Conservation (phyloP, 2,113 vertebrate genomes). For the Pavo muticus region DNA sequence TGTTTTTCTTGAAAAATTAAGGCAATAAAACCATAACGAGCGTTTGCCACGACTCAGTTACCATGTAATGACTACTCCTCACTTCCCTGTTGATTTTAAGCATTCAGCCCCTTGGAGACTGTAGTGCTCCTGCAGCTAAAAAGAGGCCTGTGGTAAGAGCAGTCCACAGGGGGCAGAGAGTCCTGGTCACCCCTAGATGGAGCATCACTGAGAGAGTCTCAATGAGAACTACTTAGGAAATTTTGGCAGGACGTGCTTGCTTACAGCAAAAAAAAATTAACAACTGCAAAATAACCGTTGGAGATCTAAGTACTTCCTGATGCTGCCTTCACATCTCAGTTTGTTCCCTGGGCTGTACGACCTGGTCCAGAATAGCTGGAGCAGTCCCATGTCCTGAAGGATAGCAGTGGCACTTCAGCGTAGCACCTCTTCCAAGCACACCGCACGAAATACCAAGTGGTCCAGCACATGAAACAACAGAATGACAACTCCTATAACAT, state of each 20-base stretch:
- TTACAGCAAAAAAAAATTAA: not conserved
- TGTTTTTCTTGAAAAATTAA: conserved; percentile 33
- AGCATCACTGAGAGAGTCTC: not conserved
- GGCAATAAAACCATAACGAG: conserved; percentile 20
- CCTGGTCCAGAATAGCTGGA: not conserved
- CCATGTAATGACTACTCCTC: conserved; percentile 8
- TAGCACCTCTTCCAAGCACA: not conserved
- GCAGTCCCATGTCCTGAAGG: not conserved
- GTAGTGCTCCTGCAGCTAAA: not conserved
- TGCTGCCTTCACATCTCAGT: not conserved
- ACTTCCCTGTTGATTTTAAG: conserved; percentile 2
- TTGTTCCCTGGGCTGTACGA: not conserved
- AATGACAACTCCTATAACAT: not conserved
- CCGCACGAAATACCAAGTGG: not conserved
- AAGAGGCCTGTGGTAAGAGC: not conserved
- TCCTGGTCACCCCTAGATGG: not conserved
- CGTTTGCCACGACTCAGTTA: not conserved
- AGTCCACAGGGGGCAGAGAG: not conserved
- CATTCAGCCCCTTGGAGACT: not conserved
- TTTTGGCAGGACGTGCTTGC: not conserved
- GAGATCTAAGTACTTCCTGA: not conserved
- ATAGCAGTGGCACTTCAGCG: not conserved
- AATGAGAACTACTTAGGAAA: not conserved
- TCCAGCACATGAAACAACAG: not conserved
- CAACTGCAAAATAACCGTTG: not conserved